Evolutionary conservation across 2,888 invertebrate species (phyloP), one percentile per base, ranked within the genome.

Genomic region (Drosophila paramelanica): DNA sequence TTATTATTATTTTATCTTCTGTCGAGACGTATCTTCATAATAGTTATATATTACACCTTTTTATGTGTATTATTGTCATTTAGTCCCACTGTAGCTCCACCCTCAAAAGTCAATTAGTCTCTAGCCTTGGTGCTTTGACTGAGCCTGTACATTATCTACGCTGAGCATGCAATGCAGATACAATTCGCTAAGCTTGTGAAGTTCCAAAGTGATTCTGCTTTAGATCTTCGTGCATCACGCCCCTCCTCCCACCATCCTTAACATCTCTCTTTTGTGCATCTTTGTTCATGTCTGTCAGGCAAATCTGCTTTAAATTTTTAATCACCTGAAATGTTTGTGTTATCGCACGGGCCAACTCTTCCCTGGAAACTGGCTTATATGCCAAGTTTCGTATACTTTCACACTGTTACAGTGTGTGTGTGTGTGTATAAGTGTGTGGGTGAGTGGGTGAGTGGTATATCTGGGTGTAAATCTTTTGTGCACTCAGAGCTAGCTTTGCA

Each of bases 301-400:
- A 73, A 75, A 75, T 79, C 70, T 69, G 68, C 56, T 59, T 71
- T 73, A 69, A 72, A 75, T 84, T 75, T 78, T 64, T 81, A 75
- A 81, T 81, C 75, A 60, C 68, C 53, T 61, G 79, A 75, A 81
- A 81, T 79, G 79, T 66, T 78, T 56, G 70, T 71, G 68, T 59
- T 73, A 74, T 81, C 74, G 64, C 67, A 64, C 25, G 51, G 49
- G 41, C 49, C 78, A 55, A 42, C 59, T 59, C 60, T 71, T 56
- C 31, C 61, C 45, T 25, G 42, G n/a, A 60, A 58, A 65, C 61
- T 43, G 45, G 53, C 46, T 59, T 58, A 66, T 59, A 25, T 62
- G 42, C 31, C 14, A 39, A 6, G 33, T 41, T 59, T 55, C 55
- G 52, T 45, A 50, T 57, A 49, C 46, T 45, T 46, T 33, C 14